These are phyloP conservation scores for Pseudorhombus dupliciocellatus DNA, from an alignment of 2,113 vertebrate genomes.

Conservation along the genomic window DNA sequence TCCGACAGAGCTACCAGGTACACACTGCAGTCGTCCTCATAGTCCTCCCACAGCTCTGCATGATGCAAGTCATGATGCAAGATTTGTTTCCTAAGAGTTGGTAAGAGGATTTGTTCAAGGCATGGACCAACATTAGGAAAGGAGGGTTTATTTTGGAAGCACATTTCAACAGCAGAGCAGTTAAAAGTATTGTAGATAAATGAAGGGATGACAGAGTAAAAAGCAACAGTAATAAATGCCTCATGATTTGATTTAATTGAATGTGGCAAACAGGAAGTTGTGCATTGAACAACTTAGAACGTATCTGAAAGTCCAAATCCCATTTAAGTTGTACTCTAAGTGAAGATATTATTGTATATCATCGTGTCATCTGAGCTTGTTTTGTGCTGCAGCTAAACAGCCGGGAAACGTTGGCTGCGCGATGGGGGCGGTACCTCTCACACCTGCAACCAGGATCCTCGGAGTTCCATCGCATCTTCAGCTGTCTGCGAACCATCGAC, in stretches of 20 bases:
- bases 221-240: not conserved
- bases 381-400: conserved; percentile 66
- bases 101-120: no score
- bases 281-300: no score
- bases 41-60: no score
- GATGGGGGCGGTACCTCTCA: conserved; percentile 85
- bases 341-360: not conserved
- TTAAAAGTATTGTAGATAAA: no score
- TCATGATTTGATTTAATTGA: not conserved
- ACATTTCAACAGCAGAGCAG: no score
- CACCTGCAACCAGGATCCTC: conserved; percentile 83
- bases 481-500: conserved; percentile 88
- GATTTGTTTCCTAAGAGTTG: no score
- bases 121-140: no score
- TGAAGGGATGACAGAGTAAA: not conserved
- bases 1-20: conserved; percentile 87
- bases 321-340: not conserved
- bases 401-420: conserved; percentile 73
- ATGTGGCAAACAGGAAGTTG: not conserved
- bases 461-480: conserved; percentile 88
- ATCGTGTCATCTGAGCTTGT: not conserved
- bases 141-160: no score
- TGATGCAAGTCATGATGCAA: no score
- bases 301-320: not conserved
- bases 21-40: not conserved